Percentiles rank a stretch among this genome's conserved stretches.
phyloP scores from a whole-genome alignment of 2,797 vertebrate species.

The Chiloscyllium punctatum region DNA sequence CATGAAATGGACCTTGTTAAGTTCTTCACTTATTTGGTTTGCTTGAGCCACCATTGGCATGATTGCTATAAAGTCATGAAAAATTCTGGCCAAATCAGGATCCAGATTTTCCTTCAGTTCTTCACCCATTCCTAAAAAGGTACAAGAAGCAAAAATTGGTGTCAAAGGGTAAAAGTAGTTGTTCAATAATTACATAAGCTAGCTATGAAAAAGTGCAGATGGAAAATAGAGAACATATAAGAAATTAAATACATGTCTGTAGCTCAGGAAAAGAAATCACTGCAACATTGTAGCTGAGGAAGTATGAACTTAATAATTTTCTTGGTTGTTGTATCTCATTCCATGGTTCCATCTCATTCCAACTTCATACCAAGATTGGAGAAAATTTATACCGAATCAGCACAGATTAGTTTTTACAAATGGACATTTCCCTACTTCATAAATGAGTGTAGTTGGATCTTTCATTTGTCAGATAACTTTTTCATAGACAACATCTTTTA shows the following conservation, averaged over 20 bases:
- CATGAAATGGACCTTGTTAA: constrained; percentile 15
- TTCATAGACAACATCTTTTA: neutral
- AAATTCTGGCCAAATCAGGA: neutral
- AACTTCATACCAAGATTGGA: neutral
- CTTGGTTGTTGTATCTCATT: neutral
- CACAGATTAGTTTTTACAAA: neutral
- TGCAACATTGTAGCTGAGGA: neutral
- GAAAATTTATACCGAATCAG: neutral
- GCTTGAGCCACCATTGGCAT: constrained; percentile 5
- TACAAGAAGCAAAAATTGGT: neutral
- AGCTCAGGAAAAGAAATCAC: neutral
- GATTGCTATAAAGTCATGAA: constrained; percentile 19
- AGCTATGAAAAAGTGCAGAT: neutral
- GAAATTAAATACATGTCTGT: neutral
- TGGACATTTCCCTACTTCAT: neutral
- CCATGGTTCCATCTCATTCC: neutral
- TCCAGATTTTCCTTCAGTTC: neutral
- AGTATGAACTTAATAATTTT: neutral
- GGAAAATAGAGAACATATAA: neutral
- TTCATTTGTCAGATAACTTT: neutral
- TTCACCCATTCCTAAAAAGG: neutral
- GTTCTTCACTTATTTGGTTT: constrained; percentile 34
- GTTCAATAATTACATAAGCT: neutral
- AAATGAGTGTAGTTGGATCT: neutral
- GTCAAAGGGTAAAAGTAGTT: neutral